Evolutionary conservation across 2,888 invertebrate genomes (phyloP), one percentile per base, ranked within the genome.

Genomic region (Chrysolina oricalcia): DNA sequence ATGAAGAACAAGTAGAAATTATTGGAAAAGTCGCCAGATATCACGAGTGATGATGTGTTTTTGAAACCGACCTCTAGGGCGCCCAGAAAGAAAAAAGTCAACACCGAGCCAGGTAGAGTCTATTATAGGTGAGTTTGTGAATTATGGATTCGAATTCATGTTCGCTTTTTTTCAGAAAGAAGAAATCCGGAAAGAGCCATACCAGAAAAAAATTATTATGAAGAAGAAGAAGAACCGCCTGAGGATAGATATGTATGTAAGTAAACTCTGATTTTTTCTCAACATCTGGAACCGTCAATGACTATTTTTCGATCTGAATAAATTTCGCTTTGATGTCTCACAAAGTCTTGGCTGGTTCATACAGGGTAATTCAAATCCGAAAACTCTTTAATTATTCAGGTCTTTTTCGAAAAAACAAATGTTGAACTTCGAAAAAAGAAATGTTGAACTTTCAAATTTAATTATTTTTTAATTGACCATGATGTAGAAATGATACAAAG

Each of bases 211-310:
- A 80, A 74, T 73, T 81, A 81, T 68, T 72, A 62, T 40, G 81
- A 81, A 70, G 74, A 68, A 21, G 72, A n/a, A n/a, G n/a, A 75
- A 35, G 76, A 74, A 63, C 77, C 81, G 0, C 62, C 67, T 5
- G 78, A 77, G 21, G 82, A 82, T 48, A 68, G 81, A 75, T 81
- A 81, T 59, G 70, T 82, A 19, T 82, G 82, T 82, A 71, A 79
- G 82, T 79, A 64, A 5, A 27, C 2, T 5, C 5, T 27, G 5
- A 3, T 27, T 27, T 27, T n/a, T 27, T 5, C 5, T 2, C 27
- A 2, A 27, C 2, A 5, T 27, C 5, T 27, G 27, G 2, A 43
- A 8, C 6, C 6, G 2, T 43, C n/a, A n/a, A 13, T 43, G 2
- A 8, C 6, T 8, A 43, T 13, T 10, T 4, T 13, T 8, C 6